Evolutionary conservation across 2,888 invertebrate genomes (phyloP).

Genomic region (Rotaria macrura): DNA sequence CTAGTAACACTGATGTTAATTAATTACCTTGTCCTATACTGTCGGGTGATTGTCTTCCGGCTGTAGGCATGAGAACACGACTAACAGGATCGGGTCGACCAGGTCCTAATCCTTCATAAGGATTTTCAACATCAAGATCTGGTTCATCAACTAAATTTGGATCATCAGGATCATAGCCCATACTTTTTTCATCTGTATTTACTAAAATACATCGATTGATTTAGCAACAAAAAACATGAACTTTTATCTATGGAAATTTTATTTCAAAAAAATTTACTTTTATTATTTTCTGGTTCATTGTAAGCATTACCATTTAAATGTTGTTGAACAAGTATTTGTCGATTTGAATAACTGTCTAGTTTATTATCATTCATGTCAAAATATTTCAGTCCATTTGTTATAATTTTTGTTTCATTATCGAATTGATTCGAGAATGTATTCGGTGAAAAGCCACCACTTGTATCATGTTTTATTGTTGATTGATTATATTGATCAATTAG

Average conservation of each 20-base stretch:
- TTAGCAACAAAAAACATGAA: neutral
- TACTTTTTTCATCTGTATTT: conserved; percentile 25
- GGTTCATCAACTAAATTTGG: conserved; percentile 31
- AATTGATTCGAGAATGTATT: neutral
- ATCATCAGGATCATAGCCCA: conserved; percentile 33
- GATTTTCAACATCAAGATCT: conserved; percentile 26
- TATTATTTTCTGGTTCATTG: conserved; percentile 21
- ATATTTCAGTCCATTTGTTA: neutral
- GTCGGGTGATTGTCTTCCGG: neutral
- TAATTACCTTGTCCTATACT: neutral
- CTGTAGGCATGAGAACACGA: neutral
- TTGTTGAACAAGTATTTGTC: neutral
- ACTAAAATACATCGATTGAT: neutral
- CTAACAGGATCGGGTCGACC: neutral
- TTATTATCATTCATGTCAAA: neutral
- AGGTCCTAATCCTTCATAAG: conserved; percentile 9
- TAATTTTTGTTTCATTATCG: neutral
- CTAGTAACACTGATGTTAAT: neutral
- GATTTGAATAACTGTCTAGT: neutral
- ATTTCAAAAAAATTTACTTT: neutral
- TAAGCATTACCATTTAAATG: neutral
- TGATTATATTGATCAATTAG: neutral
- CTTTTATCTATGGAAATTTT: too few species aligned
- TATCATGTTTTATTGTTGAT: neutral
- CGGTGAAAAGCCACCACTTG: neutral